Evolutionary conservation across 1,140 invertebrate species (phyloP).

Genomic region (Arctopsyche grandis): DNA sequence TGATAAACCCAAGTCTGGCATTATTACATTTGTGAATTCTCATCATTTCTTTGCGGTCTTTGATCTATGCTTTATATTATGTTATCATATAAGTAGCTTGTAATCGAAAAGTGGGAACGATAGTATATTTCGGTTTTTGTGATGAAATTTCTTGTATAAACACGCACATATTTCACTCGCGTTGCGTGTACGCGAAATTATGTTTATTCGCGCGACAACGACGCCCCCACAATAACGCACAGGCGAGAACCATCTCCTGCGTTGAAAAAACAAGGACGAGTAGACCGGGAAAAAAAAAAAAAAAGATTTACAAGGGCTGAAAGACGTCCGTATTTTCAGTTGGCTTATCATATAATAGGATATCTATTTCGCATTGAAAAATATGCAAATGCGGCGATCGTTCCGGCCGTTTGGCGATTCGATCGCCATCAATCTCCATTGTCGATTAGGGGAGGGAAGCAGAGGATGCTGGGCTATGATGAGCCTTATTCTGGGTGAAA

Average conservation of each 20-base stretch:
- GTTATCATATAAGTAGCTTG: too few relatives aligned
- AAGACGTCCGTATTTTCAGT: neutral
- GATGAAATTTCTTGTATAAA: too few relatives aligned
- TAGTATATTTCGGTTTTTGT: too few relatives aligned
- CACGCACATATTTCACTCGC: constrained; percentile 1
- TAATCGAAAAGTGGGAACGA: too few relatives aligned
- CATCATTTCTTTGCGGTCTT: too few relatives aligned
- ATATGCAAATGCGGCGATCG: constrained; percentile 41
- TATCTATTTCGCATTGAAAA: constrained; percentile 38
- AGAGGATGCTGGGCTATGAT: neutral
- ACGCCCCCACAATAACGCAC: neutral
- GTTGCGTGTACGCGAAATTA: constrained; percentile 1
- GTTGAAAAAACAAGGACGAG: neutral
- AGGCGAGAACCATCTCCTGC: neutral
- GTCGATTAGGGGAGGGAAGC: neutral
- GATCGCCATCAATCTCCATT: constrained; percentile 40
- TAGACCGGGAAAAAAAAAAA: neutral
- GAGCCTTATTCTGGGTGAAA: neutral
- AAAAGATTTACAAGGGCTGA: neutral
- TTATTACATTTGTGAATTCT: too few relatives aligned
- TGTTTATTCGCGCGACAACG: constrained; percentile 12
- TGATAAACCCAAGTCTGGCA: too few relatives aligned
- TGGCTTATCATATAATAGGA: constrained; percentile 26
- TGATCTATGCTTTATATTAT: too few relatives aligned
- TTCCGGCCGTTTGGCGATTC: constrained; percentile 35